Evolutionary conservation across 1,140 invertebrate species (phyloP), one percentile per base, ranked within the genome.

Genomic region (Ceratosolen solmsi): DNA sequence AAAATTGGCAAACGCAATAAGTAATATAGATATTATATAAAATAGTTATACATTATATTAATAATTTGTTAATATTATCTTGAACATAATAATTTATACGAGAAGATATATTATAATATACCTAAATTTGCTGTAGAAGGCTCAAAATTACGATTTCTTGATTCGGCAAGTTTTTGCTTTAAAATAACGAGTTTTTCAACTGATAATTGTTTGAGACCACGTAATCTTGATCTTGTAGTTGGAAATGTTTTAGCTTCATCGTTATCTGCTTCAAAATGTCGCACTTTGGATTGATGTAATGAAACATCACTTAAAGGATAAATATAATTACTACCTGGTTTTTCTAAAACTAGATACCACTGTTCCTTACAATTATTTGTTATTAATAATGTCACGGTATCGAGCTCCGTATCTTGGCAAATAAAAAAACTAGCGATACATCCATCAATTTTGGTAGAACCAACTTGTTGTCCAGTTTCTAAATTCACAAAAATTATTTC

Each of bases 401-500:
- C 94, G 30, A 95, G 92, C 77, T 92, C 93, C 85, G 94, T 94
- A 88, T 96, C 95, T 84, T 94, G 93, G 83, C 95, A 94, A 63
- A 96, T 91, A 78, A 94, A 90, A 56, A 96, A 86, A 79, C 92
- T 92, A 60, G 88, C 90, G 72, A 96, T 93, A 30, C 91, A 88
- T 58, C 93, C 94, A 74, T 92, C 93, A 65, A 96, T 91, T 73
- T 92, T 92, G n/a, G 94, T 94, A 60, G 92, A 92, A 46, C 94
- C 93, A 46, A 95, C 92, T 88, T 94, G 93, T 38, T 93, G 92
- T n/a, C 94, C 94, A 87, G 92, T 94, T 60, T 93, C 93, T 20
- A 96, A 91, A 88, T 95, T 95, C 70, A 96, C 91, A 88, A 96
- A 94, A 68, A 93, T 91, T 83, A 96, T 93, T 82, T 94, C 94